Percentiles rank a stretch among this genome's conserved stretches.
These are phyloP conservation scores for Belonocnema kinseyi DNA, from an alignment of 1,140 invertebrate species.

Conservation along the genomic window DNA sequence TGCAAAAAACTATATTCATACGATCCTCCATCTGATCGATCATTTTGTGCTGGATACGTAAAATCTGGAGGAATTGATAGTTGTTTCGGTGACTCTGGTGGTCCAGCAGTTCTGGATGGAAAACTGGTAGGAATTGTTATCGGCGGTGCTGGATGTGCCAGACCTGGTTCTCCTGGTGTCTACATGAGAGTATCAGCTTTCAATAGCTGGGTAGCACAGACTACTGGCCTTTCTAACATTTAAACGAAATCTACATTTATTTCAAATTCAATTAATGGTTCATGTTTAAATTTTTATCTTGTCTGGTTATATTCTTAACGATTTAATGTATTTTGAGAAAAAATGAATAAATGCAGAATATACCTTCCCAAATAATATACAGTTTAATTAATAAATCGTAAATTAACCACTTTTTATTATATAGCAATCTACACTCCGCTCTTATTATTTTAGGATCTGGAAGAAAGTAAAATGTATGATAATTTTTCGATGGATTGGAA, in stretches of 20 bases:
- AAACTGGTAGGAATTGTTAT: conserved; percentile 76
- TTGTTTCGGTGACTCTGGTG: conserved; percentile 60
- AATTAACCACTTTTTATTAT: too few relatives aligned
- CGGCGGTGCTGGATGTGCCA: conserved; percentile 78
- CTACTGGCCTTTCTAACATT: background rate
- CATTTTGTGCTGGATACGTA: conserved; percentile 42
- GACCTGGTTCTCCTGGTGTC: conserved; percentile 74
- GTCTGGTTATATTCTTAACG: too few relatives aligned
- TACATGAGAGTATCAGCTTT: conserved; percentile 43
- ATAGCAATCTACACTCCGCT: too few relatives aligned
- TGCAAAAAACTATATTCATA: conserved; percentile 33
- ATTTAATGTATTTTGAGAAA: too few relatives aligned
- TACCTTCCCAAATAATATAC: too few relatives aligned
- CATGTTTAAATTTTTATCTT: too few relatives aligned
- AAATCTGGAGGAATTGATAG: conserved; percentile 37
- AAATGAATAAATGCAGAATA: too few relatives aligned
- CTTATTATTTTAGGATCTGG: too few relatives aligned
- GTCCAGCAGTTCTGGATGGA: conserved; percentile 52
- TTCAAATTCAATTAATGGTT: background rate
- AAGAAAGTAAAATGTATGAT: too few relatives aligned
- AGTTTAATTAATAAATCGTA: too few relatives aligned
- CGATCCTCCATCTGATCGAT: conserved; percentile 39
- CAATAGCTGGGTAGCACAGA: conserved; percentile 31
- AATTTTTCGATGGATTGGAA: too few relatives aligned
- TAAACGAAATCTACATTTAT: background rate